Base-by-base conservation (phyloP, 2,113 vertebrate genomes). In the Pongo abelii region DNA sequence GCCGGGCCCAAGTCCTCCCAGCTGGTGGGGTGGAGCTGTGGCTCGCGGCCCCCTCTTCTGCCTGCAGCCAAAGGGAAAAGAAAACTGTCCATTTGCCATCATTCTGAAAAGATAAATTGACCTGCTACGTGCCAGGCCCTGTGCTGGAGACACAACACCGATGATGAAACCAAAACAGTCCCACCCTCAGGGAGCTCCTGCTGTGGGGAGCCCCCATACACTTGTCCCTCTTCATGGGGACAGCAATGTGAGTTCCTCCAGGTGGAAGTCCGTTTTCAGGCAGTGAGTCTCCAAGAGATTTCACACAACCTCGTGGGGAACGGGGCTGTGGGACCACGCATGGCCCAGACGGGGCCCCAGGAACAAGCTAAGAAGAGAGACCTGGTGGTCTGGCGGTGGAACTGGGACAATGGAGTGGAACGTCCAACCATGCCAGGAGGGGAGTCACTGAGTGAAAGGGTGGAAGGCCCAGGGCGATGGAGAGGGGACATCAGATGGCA, bases 161-260 rank as follows among this genome's bases (percentile, higher is more conserved):
- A 1, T 6, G 69, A 22, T 0, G 9, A 23, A 64, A 40, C 0
- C 20, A 0, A 8, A 14, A 0, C 0, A 8, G 25, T 1, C 61
- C n/a, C 1, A 3, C 23, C 87, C 8, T 16, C 1, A 14, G 27
- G 17, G 52, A 25, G 9, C 67, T 46, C 0, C 0, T 0, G 30
- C 32, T 0, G 5, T 0, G 1, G 11, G 59, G 40, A 57, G 77
- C 81, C 27, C 0, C 7, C 2, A 2, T 0, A 2, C 1, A 22
- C 8, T 8, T 2, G 16, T 27, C 57, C 32, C 22, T 9, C 2
- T 27, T 10, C 11, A 1, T 0, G n/a, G n/a, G 35, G 43, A 52
- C 0, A 5, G 64, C 27, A 9, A 0, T 0, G 2, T 17, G 64
- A 22, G 22, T 2, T 18, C 61, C 61, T 25, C 0, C 32, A 0